A percentile compares a stretch with the other conserved stretches of the same genome.
Conservation (phyloP, 1,140 invertebrate genomes). For the Lasaia peninsularis region DNA sequence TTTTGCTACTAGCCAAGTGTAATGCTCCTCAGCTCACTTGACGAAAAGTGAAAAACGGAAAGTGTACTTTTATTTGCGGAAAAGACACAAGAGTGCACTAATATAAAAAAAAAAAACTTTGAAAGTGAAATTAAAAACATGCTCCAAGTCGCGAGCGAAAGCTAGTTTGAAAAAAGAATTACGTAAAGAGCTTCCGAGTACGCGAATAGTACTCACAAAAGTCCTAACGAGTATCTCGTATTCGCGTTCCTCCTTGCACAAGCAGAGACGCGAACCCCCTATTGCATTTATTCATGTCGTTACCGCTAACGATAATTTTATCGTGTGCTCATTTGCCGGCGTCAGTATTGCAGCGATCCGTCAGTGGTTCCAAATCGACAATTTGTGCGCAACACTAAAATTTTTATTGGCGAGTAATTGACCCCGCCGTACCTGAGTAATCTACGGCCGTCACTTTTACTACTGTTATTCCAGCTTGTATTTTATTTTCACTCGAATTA, state of each 20-base stretch:
- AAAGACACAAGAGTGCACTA: too few relatives aligned
- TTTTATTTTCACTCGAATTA: conserved; percentile 1
- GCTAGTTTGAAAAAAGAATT: background rate
- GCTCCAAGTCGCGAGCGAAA: background rate
- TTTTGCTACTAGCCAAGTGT: too few relatives aligned
- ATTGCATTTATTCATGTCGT: conserved; percentile 79
- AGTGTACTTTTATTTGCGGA: too few relatives aligned
- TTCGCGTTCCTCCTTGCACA: conserved; percentile 34
- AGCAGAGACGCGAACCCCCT: conserved; percentile 56
- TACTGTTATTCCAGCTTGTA: conserved; percentile 22
- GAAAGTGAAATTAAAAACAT: background rate
- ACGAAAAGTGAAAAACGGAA: too few relatives aligned
- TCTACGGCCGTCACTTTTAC: conserved; percentile 25
- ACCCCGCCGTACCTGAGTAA: conserved; percentile 40
- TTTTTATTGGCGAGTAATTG: conserved; percentile 73
- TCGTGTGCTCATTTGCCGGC: conserved; percentile 78
- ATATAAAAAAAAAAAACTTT: background rate
- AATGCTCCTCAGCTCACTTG: too few relatives aligned
- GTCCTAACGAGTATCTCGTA: conserved; percentile 50
- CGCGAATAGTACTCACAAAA: conserved; percentile 46
- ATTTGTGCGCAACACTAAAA: conserved; percentile 73
- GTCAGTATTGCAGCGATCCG: conserved; percentile 69
- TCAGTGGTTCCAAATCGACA: conserved; percentile 68
- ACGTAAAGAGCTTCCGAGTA: background rate
- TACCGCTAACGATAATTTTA: conserved; percentile 79